Conservation (phyloP, 2,888 invertebrate species). For the Nebria salina region DNA sequence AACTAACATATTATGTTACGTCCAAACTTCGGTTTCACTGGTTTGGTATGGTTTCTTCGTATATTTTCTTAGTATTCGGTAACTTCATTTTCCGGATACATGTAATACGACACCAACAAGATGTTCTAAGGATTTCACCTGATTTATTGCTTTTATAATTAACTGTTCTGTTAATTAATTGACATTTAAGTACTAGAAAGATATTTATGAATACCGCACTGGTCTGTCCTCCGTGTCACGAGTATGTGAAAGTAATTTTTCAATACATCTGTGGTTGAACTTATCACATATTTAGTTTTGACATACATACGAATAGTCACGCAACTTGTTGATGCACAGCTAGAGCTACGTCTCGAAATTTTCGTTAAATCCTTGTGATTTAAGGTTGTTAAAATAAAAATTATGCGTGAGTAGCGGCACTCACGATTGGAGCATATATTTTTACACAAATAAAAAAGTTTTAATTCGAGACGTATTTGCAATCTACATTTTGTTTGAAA, state of each 20-base stretch:
- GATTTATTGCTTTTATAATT: slow-evolving; percentile 36
- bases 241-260: not conserved
- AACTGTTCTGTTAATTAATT: slow-evolving; percentile 29
- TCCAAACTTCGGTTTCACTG: slow-evolving; percentile 20
- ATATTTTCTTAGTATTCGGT: slow-evolving; percentile 15
- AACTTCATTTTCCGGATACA: slow-evolving; percentile 12
- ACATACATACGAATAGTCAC: not conserved
- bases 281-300: not conserved
- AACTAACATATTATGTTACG: slow-evolving; percentile 23
- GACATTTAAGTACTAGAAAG: slow-evolving; percentile 17
- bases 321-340: not conserved
- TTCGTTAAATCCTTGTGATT: not conserved
- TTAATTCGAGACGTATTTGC: not conserved
- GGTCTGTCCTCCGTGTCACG: not conserved
- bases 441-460: no score
- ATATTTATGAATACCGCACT: slow-evolving; percentile 8
- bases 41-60: not conserved
- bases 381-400: no score
- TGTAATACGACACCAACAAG: not conserved
- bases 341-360: not conserved
- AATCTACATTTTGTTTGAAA: not conserved
- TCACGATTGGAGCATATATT: no score
- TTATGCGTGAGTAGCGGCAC: no score
- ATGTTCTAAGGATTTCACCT: slow-evolving; percentile 10
- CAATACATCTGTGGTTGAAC: not conserved